Conservation (phyloP, 2,797 vertebrate species). For the Gymnothorax reevesii region DNA sequence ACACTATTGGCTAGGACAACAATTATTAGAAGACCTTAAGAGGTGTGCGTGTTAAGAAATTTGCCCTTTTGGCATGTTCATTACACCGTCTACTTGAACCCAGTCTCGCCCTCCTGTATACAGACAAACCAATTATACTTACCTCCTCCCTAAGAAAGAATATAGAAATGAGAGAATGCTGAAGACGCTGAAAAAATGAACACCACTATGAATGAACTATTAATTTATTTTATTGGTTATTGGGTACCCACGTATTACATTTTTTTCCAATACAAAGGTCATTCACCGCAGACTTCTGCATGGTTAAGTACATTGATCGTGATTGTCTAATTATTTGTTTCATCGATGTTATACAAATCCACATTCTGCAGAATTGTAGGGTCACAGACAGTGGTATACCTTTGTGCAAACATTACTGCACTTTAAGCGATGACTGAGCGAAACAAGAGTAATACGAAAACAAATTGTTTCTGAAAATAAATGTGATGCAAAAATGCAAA, state of each 20-base stretch:
- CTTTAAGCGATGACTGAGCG: not conserved
- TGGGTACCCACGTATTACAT: slow-evolving; percentile 4
- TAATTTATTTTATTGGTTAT: slow-evolving; percentile 5
- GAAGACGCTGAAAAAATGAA: not conserved
- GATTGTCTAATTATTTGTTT: slow-evolving; percentile 6
- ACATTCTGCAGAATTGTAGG: not conserved
- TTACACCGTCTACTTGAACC: not conserved
- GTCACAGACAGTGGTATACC: not conserved
- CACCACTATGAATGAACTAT: not conserved
- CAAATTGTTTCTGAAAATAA: not conserved
- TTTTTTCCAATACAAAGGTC: not conserved
- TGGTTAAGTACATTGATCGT: not conserved
- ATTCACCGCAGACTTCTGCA: not conserved
- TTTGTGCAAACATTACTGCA: not conserved
- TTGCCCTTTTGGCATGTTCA: not conserved
- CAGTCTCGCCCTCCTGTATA: not conserved
- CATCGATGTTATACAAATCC: not conserved
- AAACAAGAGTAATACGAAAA: not conserved
- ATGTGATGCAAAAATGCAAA: not conserved
- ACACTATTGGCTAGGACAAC: not conserved
- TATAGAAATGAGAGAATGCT: not conserved
- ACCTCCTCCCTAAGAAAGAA: not conserved
- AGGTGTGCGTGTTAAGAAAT: not conserved
- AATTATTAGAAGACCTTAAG: not conserved
- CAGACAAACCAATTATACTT: not conserved